Percentiles rank a stretch among this genome's conserved stretches.
Conservation (phyloP, 2,888 invertebrate genomes). For the Tipula unca region DNA sequence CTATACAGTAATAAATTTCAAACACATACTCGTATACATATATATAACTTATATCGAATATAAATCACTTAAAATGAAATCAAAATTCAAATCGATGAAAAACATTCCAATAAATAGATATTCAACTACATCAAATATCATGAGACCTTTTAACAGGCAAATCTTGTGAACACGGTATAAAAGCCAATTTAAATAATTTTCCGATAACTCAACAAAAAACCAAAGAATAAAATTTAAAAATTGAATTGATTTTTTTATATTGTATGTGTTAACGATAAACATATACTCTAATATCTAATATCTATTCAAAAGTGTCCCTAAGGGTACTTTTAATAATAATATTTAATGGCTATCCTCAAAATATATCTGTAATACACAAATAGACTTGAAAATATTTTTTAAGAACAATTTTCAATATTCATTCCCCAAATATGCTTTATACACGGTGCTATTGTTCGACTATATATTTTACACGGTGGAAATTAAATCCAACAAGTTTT, state of each 20-base stretch:
- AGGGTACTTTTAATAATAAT: not conserved
- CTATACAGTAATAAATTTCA: not conserved
- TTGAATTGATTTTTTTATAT: not conserved
- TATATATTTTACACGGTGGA: not conserved
- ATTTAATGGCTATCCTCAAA: not conserved
- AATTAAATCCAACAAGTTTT: constrained; percentile 1
- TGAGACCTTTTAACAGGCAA: not conserved
- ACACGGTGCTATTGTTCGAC: not conserved
- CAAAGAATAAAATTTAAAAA: not conserved
- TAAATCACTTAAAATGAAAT: not conserved
- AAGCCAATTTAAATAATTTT: not conserved
- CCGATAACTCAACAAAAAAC: not conserved
- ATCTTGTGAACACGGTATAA: not conserved
- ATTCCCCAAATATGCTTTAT: not conserved
- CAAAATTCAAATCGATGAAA: not conserved
- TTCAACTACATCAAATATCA: not conserved
- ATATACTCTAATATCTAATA: not conserved
- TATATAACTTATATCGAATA: not conserved
- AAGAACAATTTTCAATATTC: not conserved
- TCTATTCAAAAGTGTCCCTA: not conserved
- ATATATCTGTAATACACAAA: not conserved
- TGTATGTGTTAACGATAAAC: not conserved
- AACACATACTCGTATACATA: no score
- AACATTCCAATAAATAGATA: not conserved
- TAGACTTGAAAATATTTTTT: not conserved